These are phyloP conservation scores for Sciurus niger DNA, from an alignment of 2,113 vertebrate species.

Conservation along the genomic window DNA sequence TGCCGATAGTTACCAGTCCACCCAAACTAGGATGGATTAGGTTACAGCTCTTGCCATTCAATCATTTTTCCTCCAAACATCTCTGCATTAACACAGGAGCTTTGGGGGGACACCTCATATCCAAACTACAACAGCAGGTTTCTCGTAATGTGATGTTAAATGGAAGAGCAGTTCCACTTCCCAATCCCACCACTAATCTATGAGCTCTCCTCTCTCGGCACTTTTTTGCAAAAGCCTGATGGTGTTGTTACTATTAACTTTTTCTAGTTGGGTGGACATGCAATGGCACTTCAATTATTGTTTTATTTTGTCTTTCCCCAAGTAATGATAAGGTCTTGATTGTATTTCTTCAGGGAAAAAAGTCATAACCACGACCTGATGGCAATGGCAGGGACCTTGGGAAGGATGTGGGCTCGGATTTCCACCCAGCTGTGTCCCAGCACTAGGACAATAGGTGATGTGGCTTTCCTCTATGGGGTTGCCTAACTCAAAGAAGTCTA, in stretches of 20 bases:
- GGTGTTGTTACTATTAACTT: not conserved
- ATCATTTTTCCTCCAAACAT: too few species aligned
- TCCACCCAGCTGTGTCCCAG: not conserved
- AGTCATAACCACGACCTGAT: not conserved
- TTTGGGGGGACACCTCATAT: too few species aligned
- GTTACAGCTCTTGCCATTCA: too few species aligned
- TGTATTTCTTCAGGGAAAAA: slow-evolving; percentile 35
- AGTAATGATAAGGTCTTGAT: not conserved
- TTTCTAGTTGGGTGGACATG: not conserved
- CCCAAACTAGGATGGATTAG: too few species aligned
- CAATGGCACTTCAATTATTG: not conserved
- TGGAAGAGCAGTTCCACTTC: not conserved
- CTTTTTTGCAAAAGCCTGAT: not conserved
- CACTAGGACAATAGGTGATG: not conserved
- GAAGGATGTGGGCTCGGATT: not conserved
- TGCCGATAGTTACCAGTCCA: too few species aligned
- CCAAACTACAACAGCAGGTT: not conserved
- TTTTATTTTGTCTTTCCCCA: not conserved
- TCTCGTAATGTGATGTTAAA: not conserved
- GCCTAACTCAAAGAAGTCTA: not conserved
- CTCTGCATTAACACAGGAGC: too few species aligned
- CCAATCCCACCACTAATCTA: not conserved
- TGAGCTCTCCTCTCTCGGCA: not conserved
- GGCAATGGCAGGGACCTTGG: not conserved
- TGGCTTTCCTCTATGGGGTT: not conserved